These are phyloP conservation scores for Paguma larvata DNA, from an alignment of 2,797 vertebrate species.

Conservation along the genomic window DNA sequence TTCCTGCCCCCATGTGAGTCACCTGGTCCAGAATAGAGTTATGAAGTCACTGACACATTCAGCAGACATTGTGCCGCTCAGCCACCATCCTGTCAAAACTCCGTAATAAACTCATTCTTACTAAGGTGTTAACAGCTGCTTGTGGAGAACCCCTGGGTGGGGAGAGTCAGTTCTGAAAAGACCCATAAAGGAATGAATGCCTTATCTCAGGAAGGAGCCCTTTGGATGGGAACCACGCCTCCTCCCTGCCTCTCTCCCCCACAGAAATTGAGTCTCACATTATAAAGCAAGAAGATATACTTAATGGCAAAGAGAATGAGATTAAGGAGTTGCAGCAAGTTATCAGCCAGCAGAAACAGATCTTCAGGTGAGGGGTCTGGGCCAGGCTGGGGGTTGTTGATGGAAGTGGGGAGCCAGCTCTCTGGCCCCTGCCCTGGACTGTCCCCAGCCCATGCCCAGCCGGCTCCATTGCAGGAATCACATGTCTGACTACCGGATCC, in stretches of 20 bases:
- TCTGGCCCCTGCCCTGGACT: constrained; percentile 8
- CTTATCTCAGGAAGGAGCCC: constrained; percentile 38
- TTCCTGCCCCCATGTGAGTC: background rate
- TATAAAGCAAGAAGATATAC: constrained; percentile 80
- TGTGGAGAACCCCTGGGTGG: background rate
- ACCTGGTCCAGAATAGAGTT: constrained; percentile 51
- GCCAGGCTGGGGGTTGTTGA: constrained; percentile 70
- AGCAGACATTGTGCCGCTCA: background rate
- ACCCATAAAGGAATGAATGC: background rate
- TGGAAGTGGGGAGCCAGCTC: constrained; percentile 53
- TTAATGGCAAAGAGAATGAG: constrained; percentile 83
- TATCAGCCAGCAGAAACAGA: constrained; percentile 85
- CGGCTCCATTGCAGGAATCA: constrained; percentile 75
- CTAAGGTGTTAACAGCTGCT: constrained; percentile 16
- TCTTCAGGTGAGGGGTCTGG: constrained; percentile 72
- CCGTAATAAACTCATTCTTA: constrained; percentile 47
- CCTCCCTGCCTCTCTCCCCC: constrained; percentile 71
- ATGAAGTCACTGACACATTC: constrained; percentile 27
- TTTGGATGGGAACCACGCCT: constrained; percentile 51
- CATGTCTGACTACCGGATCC: constrained; percentile 78
- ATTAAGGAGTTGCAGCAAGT: constrained; percentile 82
- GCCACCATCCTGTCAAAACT: background rate
- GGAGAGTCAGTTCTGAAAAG: constrained; percentile 15
- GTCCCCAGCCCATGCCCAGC: constrained; percentile 15
- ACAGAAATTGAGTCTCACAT: constrained; percentile 80